Evolutionary conservation across 2,797 vertebrate genomes (phyloP), one percentile per base, ranked within the genome.

Genomic region (Bucorvus abyssinicus): DNA sequence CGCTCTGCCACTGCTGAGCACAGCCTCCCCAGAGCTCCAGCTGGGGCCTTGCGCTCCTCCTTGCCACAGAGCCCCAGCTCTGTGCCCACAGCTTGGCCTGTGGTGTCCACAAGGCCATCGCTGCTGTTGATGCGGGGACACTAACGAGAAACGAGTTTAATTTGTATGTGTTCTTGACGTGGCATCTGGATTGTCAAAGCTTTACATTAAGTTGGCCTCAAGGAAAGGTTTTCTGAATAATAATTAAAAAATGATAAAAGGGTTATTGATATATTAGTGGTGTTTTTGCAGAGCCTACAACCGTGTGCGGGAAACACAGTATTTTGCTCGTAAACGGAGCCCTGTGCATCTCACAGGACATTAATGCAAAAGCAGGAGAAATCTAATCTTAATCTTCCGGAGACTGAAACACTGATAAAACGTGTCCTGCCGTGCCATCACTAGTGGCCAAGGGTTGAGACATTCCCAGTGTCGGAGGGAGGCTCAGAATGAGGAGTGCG

Each of bases 381-480:
- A 92, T 84, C 81, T 80, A 85, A 53, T 80, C 89, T 85, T 83
- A 78, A 81, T 87, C 84, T 95, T 89, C 78, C 30, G 19, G 90
- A 89, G 88, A 56, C 71, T 17, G 78, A 78, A 90, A 85, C 92
- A 87, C 65, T 45, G 95, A 52, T 96, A 87, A 16, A 95, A 59
- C 90, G 63, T 92, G 93, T 91, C 94, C 32, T 79, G 94, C 88
- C 92, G 94, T 95, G 94, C 85, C 93, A 87, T 75, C 96, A 96
- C 95, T 94, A 96, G 95, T 92, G 95, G 95, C 94, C 87, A 40
- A 78, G 95, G 86, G 95, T 7, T 80, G 93, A 93, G 88, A 74
- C 85, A 92, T 83, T 91, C 91, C 91, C 89, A 47, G 82, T 75
- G 94, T 67, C 2, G 2, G 90, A 50, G 74, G 90, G 52, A 94